Evolutionary conservation across 1,140 invertebrate genomes (phyloP).

Genomic region (Cyrtorhinus lividipennis): DNA sequence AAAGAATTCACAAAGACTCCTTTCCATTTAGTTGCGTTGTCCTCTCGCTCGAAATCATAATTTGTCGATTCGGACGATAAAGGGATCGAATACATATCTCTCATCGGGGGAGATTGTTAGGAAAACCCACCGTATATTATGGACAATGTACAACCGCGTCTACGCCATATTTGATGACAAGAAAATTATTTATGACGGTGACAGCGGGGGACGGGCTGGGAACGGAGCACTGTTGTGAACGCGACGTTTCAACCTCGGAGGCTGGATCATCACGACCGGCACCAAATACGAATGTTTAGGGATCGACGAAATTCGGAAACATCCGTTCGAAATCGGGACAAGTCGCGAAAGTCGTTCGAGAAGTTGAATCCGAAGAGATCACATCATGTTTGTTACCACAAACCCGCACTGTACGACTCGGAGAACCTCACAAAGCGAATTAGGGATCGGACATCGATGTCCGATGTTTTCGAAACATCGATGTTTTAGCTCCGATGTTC

Average conservation of each 20-base stretch:
- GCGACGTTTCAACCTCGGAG: neutral
- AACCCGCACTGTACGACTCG: too few species aligned
- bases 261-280: neutral
- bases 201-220: neutral
- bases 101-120: conserved; percentile 11
- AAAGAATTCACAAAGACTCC: conserved; percentile 67
- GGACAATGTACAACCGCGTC: neutral
- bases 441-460: too few species aligned
- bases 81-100: conserved; percentile 39
- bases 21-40: conserved; percentile 78
- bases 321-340: neutral
- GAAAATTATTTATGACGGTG: conserved; percentile 2
- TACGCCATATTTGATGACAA: conserved; percentile 21
- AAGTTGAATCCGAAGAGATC: neutral
- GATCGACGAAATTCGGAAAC: too few species aligned
- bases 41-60: conserved; percentile 76
- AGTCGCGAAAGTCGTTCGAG: neutral
- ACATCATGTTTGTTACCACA: neutral
- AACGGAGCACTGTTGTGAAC: neutral
- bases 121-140: conserved; percentile 9
- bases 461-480: too few species aligned
- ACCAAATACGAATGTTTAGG: too few species aligned
- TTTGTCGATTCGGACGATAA: conserved; percentile 44
- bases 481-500: too few species aligned
- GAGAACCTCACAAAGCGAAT: neutral